phyloP scores from a whole-genome alignment of 2,113 vertebrate genomes.

The Meriones unguiculatus region DNA sequence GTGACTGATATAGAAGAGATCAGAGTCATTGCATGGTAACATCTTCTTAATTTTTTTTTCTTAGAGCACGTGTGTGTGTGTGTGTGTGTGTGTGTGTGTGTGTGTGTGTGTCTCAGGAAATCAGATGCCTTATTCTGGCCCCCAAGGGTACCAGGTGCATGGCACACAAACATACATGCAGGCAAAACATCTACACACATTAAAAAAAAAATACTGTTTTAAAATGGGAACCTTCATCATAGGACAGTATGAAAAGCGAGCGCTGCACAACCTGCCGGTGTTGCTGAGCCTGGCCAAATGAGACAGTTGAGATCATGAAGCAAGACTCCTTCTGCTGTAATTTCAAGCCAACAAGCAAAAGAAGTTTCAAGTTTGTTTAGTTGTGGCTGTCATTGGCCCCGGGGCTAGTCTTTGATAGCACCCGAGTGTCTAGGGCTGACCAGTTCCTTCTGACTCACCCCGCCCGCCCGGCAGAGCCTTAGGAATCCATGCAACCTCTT shows the following conservation, averaged over 20 bases:
- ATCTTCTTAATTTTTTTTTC: not conserved
- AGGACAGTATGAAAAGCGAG: not conserved
- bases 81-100: not conserved
- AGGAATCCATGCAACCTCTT: conserved; percentile 64
- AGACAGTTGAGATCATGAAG: not conserved
- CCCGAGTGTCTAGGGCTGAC: conserved; percentile 45
- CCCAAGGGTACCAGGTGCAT: not conserved
- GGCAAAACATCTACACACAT: not conserved
- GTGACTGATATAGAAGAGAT: not conserved
- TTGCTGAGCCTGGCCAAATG: not conserved
- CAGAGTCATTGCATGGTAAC: not conserved
- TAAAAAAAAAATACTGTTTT: not conserved
- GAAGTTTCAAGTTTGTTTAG: conserved; percentile 5
- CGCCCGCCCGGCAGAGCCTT: conserved; percentile 43
- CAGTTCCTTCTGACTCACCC: conserved; percentile 61
- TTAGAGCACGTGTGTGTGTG: not conserved
- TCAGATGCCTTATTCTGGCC: too few relatives aligned
- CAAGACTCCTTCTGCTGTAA: not conserved
- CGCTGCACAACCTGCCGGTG: too few relatives aligned
- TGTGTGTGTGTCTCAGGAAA: not conserved
- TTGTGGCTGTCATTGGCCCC: conserved; percentile 1
- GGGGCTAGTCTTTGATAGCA: conserved; percentile 44
- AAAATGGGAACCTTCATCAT: not conserved
- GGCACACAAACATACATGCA: not conserved
- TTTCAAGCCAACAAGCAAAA: conserved; percentile 21